These are phyloP conservation scores for Epizoanthus stellaris DNA, from an alignment of 92 coral and sea anemone species.

Conservation along the genomic window DNA sequence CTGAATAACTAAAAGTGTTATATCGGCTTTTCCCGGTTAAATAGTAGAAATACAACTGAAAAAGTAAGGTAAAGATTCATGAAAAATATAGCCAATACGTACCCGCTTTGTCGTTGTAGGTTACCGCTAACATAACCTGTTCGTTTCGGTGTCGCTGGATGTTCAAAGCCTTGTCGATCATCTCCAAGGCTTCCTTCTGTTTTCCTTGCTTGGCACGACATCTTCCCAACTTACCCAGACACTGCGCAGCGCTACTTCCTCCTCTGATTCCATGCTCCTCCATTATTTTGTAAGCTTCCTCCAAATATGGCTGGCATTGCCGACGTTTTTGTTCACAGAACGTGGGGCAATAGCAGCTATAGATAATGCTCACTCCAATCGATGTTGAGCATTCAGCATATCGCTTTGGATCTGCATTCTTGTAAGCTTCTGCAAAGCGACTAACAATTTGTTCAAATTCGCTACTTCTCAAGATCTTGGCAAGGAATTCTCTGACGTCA, in stretches of 20 bases:
- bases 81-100: background rate
- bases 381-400: conserved; percentile 58
- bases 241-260: conserved; percentile 60
- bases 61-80: background rate
- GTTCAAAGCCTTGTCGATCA: conserved; percentile 48
- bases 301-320: conserved; percentile 46
- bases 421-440: background rate
- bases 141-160: conserved; percentile 21
- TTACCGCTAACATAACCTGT: conserved; percentile 45
- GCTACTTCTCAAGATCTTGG: conserved; percentile 42
- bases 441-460: conserved; percentile 6
- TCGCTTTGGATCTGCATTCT: conserved; percentile 43
- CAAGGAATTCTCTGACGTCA: conserved; percentile 40
- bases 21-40: too few species aligned
- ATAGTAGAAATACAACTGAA: too few species aligned
- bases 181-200: conserved; percentile 12
- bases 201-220: conserved; percentile 46
- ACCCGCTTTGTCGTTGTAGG: conserved; percentile 66
- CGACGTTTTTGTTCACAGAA: conserved; percentile 35
- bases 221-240: conserved; percentile 64
- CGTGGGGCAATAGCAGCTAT: conserved; percentile 40
- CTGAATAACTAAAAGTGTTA: too few species aligned
- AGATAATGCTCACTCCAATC: conserved; percentile 51
- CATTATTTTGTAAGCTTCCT: conserved; percentile 42
- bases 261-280: conserved; percentile 16